These are phyloP conservation scores for Antrozous pallidus DNA, from an alignment of 2,797 vertebrate genomes.

Conservation along the genomic window DNA sequence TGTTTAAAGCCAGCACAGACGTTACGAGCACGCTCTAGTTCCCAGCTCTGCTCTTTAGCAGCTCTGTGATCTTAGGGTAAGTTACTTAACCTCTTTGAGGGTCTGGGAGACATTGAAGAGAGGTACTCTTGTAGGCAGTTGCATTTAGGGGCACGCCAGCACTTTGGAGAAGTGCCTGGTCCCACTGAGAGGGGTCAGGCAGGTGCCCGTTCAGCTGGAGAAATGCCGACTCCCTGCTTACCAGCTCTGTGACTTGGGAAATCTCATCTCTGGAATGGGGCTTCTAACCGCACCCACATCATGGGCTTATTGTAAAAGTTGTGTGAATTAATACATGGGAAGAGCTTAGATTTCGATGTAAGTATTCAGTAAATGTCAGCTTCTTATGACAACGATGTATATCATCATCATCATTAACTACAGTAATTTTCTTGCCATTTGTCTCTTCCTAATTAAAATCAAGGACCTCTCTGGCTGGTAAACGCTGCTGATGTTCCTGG, in stretches of 20 bases:
- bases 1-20: neutral
- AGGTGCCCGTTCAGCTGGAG: neutral
- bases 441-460: constrained; percentile 66
- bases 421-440: constrained; percentile 50
- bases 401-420: constrained; percentile 34
- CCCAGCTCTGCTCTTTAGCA: neutral
- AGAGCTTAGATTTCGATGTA: neutral
- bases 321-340: neutral
- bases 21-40: neutral
- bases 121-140: neutral
- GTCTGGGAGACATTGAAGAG: neutral
- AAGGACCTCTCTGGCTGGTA: constrained; percentile 21
- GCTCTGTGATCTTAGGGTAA: neutral
- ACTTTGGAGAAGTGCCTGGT: too few species aligned
- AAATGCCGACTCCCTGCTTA: neutral
- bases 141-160: fast-evolving
- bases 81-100: neutral
- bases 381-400: constrained; percentile 41
- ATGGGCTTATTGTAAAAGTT: neutral
- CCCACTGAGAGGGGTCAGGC: neutral
- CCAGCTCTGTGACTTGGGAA: neutral
- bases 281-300: fast-evolving
- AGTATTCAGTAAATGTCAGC: neutral
- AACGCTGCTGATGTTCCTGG: neutral
- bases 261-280: neutral